A percentile compares a stretch with the other conserved stretches of the same genome.
These are phyloP conservation scores for Argya squamiceps DNA, from an alignment of 2,797 vertebrate species.

Conservation along the genomic window DNA sequence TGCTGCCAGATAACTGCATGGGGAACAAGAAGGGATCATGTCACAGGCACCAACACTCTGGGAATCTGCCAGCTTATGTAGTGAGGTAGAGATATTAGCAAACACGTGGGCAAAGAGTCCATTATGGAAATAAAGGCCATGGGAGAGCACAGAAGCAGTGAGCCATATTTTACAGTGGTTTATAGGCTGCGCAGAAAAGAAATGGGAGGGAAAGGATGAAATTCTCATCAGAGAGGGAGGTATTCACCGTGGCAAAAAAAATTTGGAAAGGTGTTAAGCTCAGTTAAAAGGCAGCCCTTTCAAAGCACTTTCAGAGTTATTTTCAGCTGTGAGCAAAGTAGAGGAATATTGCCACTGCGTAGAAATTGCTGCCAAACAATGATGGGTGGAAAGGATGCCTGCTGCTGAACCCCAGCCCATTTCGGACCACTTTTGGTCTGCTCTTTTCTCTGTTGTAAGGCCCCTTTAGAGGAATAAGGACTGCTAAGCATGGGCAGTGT, in stretches of 20 bases:
- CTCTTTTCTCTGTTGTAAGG: not conserved
- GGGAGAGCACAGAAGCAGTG: not conserved
- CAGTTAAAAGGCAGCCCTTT: conserved; percentile 44
- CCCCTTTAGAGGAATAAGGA: not conserved
- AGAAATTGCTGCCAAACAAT: conserved; percentile 40
- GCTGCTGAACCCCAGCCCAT: not conserved
- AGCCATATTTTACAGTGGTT: not conserved
- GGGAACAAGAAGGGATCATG: not conserved
- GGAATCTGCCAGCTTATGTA: conserved; percentile 41
- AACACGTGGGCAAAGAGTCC: not conserved
- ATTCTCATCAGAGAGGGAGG: not conserved
- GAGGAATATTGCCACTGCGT: conserved; percentile 4
- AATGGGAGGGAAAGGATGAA: not conserved
- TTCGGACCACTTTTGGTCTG: conserved; percentile 13
- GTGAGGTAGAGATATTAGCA: conserved; percentile 40
- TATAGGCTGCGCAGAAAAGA: not conserved
- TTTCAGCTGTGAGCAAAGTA: conserved; percentile 51
- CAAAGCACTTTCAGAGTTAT: conserved; percentile 23
- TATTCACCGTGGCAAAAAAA: not conserved
- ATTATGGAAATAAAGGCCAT: conserved; percentile 51
- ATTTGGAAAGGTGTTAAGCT: conserved; percentile 36
- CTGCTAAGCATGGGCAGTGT: not conserved
- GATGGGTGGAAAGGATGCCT: not conserved
- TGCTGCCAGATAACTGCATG: not conserved
- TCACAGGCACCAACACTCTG: not conserved